Base-by-base conservation (phyloP, 2,797 vertebrate genomes). In the Oophaga sylvatica region DNA sequence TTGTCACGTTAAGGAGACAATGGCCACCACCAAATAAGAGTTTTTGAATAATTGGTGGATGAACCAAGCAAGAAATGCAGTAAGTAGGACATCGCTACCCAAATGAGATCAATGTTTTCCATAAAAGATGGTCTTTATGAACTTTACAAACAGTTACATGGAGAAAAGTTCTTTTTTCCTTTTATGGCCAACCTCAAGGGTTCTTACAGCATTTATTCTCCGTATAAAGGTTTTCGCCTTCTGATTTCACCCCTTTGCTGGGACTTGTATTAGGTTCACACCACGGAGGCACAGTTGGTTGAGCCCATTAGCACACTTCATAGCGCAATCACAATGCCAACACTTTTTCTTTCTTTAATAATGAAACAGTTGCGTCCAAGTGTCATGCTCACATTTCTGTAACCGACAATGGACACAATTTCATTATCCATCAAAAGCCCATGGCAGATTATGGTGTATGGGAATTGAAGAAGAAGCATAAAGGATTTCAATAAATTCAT, bases 351-450 rank as follows among this genome's bases (percentile, higher is more conserved):
- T 76, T 92, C 3, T 89, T 91, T 92, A 92, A 93, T 93, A 91
- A 92, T 92, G 83, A 88, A 90, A 76, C 80, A 78, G 88, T 86
- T 84, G 90, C 87, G 26, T 87, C 89, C 84, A 83, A 90, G 88
- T 92, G 89, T 90, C 91, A 87, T 75, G 57, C 70, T 81, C 90
- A 0, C 90, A 91, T 92, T 93, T 93, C 91, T 80, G 93, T 92
- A 83, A 29, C 84, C 88, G 90, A 84, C 88, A 57, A 60, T 88
- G 88, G 90, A 90, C 91, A 91, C 84, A 22, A 81, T 91, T 91
- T 87, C 86, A 85, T 90, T 90, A 93, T 92, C 91, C 89, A 90
- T 93, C 92, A 92, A 59, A 75, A 57, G 85, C 80, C 91, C 90
- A 92, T 91, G 92, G 87, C 91, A 93, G 89, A 79, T 92, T 93